Evolutionary conservation across 1,140 invertebrate species (phyloP).

Genomic region (Brachionus manjavacas): DNA sequence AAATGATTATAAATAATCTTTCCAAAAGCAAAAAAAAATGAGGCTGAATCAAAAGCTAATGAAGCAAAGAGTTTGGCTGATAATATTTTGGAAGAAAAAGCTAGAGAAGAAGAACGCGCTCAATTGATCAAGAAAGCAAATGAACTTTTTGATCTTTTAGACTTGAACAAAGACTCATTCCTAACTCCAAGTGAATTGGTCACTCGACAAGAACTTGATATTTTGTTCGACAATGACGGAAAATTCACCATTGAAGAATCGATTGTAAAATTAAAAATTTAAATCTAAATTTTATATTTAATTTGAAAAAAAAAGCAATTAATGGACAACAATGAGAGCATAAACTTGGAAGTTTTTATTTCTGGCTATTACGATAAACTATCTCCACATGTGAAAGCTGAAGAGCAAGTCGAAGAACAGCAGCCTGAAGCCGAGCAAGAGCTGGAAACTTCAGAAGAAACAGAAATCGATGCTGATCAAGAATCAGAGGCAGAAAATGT

Average conservation of each 20-base stretch:
- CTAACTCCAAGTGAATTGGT: not conserved
- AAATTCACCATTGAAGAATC: constrained; percentile 31
- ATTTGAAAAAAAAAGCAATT: not conserved
- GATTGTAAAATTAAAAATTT: not conserved
- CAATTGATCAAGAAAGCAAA: constrained; percentile 47
- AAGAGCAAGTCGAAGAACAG: constrained; percentile 52
- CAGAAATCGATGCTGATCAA: constrained; percentile 44
- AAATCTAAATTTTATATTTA: not conserved
- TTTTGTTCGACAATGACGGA: constrained; percentile 39
- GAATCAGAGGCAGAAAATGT: constrained; percentile 55
- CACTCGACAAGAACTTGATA: not conserved
- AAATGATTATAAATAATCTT: not conserved
- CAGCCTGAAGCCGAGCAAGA: constrained; percentile 56
- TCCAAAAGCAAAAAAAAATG: not conserved
- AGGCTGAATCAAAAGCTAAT: constrained; percentile 20
- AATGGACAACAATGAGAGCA: not conserved
- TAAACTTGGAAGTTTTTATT: not conserved
- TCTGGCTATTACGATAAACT: constrained; percentile 27
- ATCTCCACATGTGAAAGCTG: constrained; percentile 39
- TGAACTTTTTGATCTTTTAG: constrained; percentile 10
- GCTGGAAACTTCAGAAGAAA: constrained; percentile 53
- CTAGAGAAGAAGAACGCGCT: constrained; percentile 52
- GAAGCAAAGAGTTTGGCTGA: constrained; percentile 47
- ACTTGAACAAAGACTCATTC: constrained; percentile 3
- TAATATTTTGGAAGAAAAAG: constrained; percentile 54